A percentile compares a stretch with the other conserved stretches of the same genome.
phyloP scores from a whole-genome alignment of 1,140 invertebrate genomes.

The Manduca sexta region DNA sequence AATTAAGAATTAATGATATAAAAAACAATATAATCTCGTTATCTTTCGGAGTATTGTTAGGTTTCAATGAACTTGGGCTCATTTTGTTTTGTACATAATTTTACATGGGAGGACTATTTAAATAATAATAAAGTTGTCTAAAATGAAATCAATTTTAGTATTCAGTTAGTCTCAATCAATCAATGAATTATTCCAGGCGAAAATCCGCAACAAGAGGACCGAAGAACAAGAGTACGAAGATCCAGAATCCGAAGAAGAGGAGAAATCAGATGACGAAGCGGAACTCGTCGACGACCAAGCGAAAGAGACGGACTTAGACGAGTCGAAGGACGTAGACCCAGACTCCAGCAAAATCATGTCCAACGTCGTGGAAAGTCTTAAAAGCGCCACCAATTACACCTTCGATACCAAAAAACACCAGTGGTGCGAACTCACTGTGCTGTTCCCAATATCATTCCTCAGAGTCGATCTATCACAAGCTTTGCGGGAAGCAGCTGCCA shows the following conservation, averaged over 20 bases:
- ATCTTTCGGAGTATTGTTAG: too few relatives aligned
- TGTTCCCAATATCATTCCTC: conserved; percentile 79
- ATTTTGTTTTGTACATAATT: too few relatives aligned
- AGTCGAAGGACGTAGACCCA: conserved; percentile 46
- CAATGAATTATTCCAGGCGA: conserved; percentile 57
- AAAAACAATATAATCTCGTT: too few relatives aligned
- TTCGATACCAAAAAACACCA: conserved; percentile 81
- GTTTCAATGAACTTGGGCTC: too few relatives aligned
- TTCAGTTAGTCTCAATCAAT: too few relatives aligned
- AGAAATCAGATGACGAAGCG: conserved; percentile 63
- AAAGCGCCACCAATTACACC: conserved; percentile 77
- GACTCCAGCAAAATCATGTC: conserved; percentile 44
- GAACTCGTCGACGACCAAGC: conserved; percentile 32
- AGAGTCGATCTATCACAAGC: conserved; percentile 86
- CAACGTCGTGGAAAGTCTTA: conserved; percentile 56
- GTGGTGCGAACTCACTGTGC: conserved; percentile 72
- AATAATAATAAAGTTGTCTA: too few relatives aligned
- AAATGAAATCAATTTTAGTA: too few relatives aligned
- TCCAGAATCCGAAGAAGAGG: conserved; percentile 70
- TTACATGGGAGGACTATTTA: too few relatives aligned
- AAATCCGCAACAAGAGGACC: conserved; percentile 59
- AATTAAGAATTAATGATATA: too few relatives aligned
- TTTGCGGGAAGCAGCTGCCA: conserved; percentile 81
- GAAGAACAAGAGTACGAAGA: conserved; percentile 75
- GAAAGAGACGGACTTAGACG: conserved; percentile 50